Evolutionary conservation across 2,797 vertebrate genomes (phyloP).

Genomic region (Sphaeramia orbicularis): DNA sequence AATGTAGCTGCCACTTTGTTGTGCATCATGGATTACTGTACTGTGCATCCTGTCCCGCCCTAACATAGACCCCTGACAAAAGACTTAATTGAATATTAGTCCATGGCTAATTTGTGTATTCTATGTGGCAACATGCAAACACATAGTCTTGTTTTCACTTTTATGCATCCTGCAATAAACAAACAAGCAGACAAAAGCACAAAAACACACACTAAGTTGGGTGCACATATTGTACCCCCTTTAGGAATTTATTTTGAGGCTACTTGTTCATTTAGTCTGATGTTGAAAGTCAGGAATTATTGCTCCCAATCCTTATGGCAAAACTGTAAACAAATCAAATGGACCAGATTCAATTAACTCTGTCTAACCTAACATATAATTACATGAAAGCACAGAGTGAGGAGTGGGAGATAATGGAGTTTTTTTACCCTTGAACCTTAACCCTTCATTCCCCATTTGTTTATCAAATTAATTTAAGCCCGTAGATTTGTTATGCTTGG

Average conservation of each 20-base stretch:
- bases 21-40: constrained; percentile 86
- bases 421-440: constrained; percentile 76
- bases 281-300: constrained; percentile 73
- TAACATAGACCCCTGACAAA: constrained; percentile 82
- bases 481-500: constrained; percentile 72
- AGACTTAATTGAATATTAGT: constrained; percentile 84
- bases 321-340: constrained; percentile 78
- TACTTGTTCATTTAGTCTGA: constrained; percentile 54
- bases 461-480: constrained; percentile 83
- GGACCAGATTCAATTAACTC: constrained; percentile 79
- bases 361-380: constrained; percentile 78
- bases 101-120: constrained; percentile 82
- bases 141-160: constrained; percentile 38
- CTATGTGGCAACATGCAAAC: constrained; percentile 63
- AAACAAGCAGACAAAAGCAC: constrained; percentile 16
- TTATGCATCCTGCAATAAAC: constrained; percentile 22
- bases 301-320: constrained; percentile 65
- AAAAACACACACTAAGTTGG: constrained; percentile 15
- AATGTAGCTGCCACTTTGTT: constrained; percentile 86
- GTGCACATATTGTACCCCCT: constrained; percentile 7
- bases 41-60: constrained; percentile 77
- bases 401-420: constrained; percentile 70
- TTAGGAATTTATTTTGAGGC: constrained; percentile 59
- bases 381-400: constrained; percentile 70
- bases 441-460: constrained; percentile 77